These are phyloP conservation scores for Scelioninae gen. 2 DNA, from an alignment of 2,888 invertebrate genomes.

Conservation along the genomic window DNA sequence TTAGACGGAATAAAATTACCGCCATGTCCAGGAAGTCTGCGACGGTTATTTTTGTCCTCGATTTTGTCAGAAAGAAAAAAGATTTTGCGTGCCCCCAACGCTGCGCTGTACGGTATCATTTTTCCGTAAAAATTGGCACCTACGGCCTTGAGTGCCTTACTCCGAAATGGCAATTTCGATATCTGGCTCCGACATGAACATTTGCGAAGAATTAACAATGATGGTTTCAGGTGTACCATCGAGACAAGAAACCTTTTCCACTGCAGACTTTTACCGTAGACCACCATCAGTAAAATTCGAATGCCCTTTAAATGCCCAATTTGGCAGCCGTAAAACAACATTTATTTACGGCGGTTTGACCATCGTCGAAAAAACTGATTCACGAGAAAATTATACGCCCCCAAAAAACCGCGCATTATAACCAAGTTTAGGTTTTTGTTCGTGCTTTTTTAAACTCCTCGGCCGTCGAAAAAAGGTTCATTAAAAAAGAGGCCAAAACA, in stretches of 20 bases:
- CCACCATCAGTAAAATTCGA: slow-evolving; percentile 67
- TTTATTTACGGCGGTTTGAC: slow-evolving; percentile 74
- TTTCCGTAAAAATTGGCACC: slow-evolving; percentile 66
- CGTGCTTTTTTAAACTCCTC: slow-evolving; percentile 34
- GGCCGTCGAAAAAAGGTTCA: neutral
- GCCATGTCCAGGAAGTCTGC: too few relatives aligned
- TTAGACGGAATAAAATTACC: too few relatives aligned
- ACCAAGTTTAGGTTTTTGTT: slow-evolving; percentile 55
- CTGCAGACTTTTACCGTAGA: slow-evolving; percentile 53
- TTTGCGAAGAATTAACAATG: slow-evolving; percentile 59
- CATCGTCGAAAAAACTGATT: slow-evolving; percentile 68
- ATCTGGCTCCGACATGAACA: slow-evolving; percentile 62
- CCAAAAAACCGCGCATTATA: slow-evolving; percentile 68
- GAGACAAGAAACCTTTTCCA: slow-evolving; percentile 45
- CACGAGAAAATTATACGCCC: slow-evolving; percentile 69
- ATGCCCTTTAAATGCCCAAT: slow-evolving; percentile 74
- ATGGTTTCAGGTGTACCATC: slow-evolving; percentile 43
- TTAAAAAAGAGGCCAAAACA: slow-evolving; percentile 3
- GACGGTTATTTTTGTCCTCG: slow-evolving; percentile 22
- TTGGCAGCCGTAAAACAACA: slow-evolving; percentile 75
- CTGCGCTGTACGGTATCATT: slow-evolving; percentile 65
- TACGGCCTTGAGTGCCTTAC: slow-evolving; percentile 56
- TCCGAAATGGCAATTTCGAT: slow-evolving; percentile 65
- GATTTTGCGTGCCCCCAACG: slow-evolving; percentile 64
- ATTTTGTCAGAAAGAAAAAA: slow-evolving; percentile 21